Percentiles rank a stretch among this genome's conserved stretches.
phyloP scores from a whole-genome alignment of 1,140 invertebrate species.

The Harpegnathos saltator region DNA sequence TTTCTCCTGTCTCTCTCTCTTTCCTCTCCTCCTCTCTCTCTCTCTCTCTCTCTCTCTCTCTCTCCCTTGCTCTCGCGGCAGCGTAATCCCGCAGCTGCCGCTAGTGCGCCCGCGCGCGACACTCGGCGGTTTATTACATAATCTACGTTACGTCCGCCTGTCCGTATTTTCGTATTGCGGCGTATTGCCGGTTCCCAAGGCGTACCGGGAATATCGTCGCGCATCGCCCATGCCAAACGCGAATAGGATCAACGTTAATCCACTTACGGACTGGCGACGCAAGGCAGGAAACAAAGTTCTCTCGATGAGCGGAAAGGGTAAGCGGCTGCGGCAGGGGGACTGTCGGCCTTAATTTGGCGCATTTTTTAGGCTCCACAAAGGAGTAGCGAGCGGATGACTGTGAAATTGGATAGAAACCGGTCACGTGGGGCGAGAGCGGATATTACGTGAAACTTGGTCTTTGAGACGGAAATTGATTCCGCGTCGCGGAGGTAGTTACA shows the following conservation, averaged over 20 bases:
- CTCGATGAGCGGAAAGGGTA: neutral
- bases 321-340: neutral
- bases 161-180: conserved; percentile 54
- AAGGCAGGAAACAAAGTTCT: conserved; percentile 29
- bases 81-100: conserved; percentile 37
- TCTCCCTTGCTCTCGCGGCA: conserved; percentile 1
- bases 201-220: conserved; percentile 15
- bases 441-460: conserved; percentile 1
- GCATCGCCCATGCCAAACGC: conserved; percentile 37
- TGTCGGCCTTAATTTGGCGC: conserved; percentile 18
- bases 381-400: neutral
- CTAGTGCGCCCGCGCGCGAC: conserved; percentile 23
- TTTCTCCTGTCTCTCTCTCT: neutral
- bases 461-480: neutral
- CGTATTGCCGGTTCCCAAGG: conserved; percentile 1
- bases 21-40: conserved; percentile 22
- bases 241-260: conserved; percentile 49
- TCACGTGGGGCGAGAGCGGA: neutral
- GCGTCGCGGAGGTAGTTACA: neutral
- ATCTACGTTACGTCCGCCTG: conserved; percentile 53
- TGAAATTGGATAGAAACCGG: conserved; percentile 4
- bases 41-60: conserved; percentile 47
- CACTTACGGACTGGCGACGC: neutral
- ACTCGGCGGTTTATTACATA: conserved; percentile 63
- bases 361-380: conserved; percentile 5